Evolutionary conservation across 2,113 vertebrate species (phyloP), one percentile per base, ranked within the genome.

Genomic region (Microcebus murinus): DNA sequence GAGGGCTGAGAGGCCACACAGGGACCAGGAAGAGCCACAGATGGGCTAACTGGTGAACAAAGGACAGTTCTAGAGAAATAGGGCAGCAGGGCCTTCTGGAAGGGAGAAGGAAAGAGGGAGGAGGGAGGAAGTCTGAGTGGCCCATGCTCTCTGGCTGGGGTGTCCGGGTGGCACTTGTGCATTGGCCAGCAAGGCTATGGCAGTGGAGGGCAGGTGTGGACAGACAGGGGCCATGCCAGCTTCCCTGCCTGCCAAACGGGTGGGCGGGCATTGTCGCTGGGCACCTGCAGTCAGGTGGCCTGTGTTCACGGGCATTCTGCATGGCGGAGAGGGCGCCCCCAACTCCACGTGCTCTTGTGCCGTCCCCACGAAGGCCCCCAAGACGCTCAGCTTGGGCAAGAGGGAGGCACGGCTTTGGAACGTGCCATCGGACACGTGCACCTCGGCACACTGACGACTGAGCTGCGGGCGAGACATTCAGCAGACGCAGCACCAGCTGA

Each of bases 181-280:
- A 3, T 21, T 1, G 18, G 55, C 36, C 23, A 21, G 59, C 42
- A 61, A 52, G 59, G 84, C 25, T 74, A 31, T 0, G 20, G 29
- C n/a, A 50, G n/a, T 18, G 71, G 52, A 79, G n/a, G 48, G 29
- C 2, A 2, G 31, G 68, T 4, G 39, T 29, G 27, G 25, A 29
- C 0, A 34, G 88, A n/a, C 15, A 3, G 59, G 59, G 45, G 80
- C 52, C 52, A 63, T 0, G 15, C 0, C 0, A 45, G 45, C 48
- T 48, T 34, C 52, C n/a, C 80, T 34, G 65, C 65, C 65, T 65
- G 70, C 57, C 29, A 59, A 0, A 6, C 18, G 42, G 23, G 61
- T 12, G 23, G 61, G 57, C 20, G 27, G 55, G 31, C 20, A 45
- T 42, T 31, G 42, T 63, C 6, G 12, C 11, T 34, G 59, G 42